Conservation (phyloP, 1,140 invertebrate genomes). For the Acromyrmex echinatior region DNA sequence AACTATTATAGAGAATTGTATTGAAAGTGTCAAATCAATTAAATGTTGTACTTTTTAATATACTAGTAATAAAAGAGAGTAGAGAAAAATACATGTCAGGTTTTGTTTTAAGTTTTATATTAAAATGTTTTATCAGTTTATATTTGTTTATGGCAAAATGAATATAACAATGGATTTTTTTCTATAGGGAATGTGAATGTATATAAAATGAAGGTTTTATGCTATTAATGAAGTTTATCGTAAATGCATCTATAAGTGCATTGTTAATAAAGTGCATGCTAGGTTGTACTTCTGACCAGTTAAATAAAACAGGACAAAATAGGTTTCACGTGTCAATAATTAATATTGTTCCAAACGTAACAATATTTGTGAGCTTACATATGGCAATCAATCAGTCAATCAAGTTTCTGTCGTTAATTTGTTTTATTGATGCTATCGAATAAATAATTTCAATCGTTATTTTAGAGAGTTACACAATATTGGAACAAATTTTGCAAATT, state of each 20-base stretch:
- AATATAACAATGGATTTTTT: neutral
- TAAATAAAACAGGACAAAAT: conserved; percentile 33
- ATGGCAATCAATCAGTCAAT: conserved; percentile 21
- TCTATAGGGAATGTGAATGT: neutral
- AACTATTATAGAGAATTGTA: neutral
- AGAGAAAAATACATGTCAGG: neutral
- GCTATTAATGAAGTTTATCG: conserved; percentile 10
- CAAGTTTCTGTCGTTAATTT: conserved; percentile 4
- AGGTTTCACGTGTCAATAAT: conserved; percentile 28
- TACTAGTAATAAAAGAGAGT: neutral
- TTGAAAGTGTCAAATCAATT: neutral
- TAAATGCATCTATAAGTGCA: neutral
- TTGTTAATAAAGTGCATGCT: conserved; percentile 18
- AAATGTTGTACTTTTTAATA: neutral
- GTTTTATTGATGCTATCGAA: conserved; percentile 1
- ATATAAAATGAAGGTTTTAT: neutral
- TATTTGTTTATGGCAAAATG: neutral
- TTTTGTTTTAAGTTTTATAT: neutral
- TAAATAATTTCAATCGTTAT: conserved; percentile 25
- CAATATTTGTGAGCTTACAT: neutral
- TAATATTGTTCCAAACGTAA: conserved; percentile 33
- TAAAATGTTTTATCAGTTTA: neutral
- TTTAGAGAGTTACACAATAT: neutral
- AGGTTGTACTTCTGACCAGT: neutral
- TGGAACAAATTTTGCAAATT: neutral